phyloP scores from a whole-genome alignment of 2,797 vertebrate species.

The Hafferia zeledoni region DNA sequence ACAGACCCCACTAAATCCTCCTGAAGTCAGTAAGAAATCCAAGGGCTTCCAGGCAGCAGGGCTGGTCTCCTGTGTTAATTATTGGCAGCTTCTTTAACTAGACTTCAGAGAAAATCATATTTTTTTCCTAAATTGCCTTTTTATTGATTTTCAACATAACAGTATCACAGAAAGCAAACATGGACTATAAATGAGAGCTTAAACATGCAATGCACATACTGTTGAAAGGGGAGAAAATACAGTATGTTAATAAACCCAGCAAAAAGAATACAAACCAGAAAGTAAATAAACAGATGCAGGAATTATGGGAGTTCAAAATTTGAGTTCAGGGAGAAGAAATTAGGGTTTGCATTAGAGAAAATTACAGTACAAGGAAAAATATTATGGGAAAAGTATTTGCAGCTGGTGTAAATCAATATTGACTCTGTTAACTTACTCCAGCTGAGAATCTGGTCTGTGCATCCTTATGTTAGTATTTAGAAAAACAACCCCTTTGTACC shows the following conservation, averaged over 20 bases:
- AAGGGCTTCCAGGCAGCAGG: not conserved
- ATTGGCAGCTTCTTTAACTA: slow-evolving; percentile 5
- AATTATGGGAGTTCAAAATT: not conserved
- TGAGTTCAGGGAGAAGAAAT: slow-evolving; percentile 20
- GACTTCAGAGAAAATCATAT: slow-evolving; percentile 1
- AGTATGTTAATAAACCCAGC: slow-evolving; percentile 11
- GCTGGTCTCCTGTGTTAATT: not conserved
- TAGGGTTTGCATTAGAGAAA: not conserved
- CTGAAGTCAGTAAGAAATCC: not conserved
- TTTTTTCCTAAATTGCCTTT: not conserved
- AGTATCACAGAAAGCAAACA: slow-evolving; percentile 6
- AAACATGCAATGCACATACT: not conserved
- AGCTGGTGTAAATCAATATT: not conserved
- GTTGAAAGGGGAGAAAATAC: not conserved
- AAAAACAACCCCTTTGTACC: not conserved
- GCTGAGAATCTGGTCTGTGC: not conserved
- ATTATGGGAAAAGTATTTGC: not conserved
- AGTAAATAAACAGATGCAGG: slow-evolving; percentile 17
- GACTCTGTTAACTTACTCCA: not conserved
- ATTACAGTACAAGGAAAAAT: not conserved
- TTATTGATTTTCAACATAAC: slow-evolving; percentile 46
- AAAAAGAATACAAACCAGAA: slow-evolving; percentile 29
- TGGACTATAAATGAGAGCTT: not conserved
- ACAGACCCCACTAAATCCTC: not conserved
- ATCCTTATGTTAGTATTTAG: not conserved